Evolutionary conservation across 2,797 vertebrate genomes (phyloP).

Genomic region (Chrysolophus pictus): DNA sequence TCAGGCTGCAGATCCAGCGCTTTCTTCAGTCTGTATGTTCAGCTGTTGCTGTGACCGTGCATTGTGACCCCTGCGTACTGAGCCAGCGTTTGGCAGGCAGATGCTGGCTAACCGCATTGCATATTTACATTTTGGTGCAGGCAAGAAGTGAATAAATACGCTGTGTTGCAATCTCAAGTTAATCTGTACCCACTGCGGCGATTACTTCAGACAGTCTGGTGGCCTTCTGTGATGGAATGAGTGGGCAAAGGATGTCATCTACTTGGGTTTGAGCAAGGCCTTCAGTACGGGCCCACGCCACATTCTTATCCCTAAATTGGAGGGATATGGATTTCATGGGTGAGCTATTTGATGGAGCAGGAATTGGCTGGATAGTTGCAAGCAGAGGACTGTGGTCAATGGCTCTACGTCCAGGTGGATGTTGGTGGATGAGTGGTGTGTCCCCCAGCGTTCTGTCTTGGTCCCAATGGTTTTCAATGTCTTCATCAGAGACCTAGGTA

Average conservation of each 20-base stretch:
- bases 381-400: background rate
- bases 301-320: background rate
- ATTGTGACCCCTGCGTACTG: accelerated
- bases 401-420: background rate
- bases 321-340: background rate
- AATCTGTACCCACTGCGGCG: background rate
- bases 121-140: background rate
- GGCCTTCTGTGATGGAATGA: background rate
- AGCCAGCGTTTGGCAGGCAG: background rate
- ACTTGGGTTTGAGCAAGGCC: background rate
- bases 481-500: no score
- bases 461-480: background rate
- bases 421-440: background rate
- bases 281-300: background rate
- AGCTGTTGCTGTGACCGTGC: accelerated
- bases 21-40: background rate
- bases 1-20: background rate
- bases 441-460: background rate
- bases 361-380: background rate
- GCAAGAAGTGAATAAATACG: background rate
- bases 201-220: background rate
- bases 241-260: background rate
- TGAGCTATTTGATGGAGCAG: background rate
- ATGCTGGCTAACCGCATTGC: background rate
- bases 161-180: background rate